Evolutionary conservation across 2,888 invertebrate species (phyloP), one percentile per base, ranked within the genome.

Genomic region (Spodoptera picta): DNA sequence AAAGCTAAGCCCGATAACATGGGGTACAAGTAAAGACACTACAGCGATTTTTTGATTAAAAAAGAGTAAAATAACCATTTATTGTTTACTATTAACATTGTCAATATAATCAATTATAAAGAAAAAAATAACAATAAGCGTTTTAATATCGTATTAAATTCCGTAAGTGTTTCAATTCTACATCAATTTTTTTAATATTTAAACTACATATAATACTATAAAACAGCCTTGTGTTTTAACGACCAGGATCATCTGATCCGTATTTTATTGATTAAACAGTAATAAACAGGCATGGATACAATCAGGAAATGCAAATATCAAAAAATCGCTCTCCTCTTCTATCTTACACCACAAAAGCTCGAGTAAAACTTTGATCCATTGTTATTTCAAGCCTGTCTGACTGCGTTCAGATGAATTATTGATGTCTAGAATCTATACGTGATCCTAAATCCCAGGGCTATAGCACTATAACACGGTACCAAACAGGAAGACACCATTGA

Each of bases 401-500:
- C 83, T 85, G 88, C 79, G 79, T 65, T 83, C 84, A 78, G 79
- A 93, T 94, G 93, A 91, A 94, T 94, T 91, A 94, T 94, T 90
- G 88, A 94, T 92, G 87, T 66, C 81, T 77, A 80, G 83, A 79
- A 82, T 83, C 81, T 82, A 81, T 90, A 92, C 93, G 93, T 93
- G 93, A 88, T 88, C 82, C 77, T 84, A 80, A 83, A 84, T 80
- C 83, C 86, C 80, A 76, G 64, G 7, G 73, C 72, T 77, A 84
- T 84, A 81, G 82, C 72, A 83, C 69, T 83, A 77, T 60, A 71
- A 76, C 70, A 61, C 53, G 78, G 65, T 57, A 75, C 80, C 80
- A 64, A 68, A 64, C 5, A 60, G 23, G 69, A n/a, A 46, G 72
- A 70, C 44, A 49, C 51, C 23, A 14, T 11, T 0, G 7, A 41